phyloP scores from a whole-genome alignment of 1,140 invertebrate genomes.

The Drosophila kohkoa region DNA sequence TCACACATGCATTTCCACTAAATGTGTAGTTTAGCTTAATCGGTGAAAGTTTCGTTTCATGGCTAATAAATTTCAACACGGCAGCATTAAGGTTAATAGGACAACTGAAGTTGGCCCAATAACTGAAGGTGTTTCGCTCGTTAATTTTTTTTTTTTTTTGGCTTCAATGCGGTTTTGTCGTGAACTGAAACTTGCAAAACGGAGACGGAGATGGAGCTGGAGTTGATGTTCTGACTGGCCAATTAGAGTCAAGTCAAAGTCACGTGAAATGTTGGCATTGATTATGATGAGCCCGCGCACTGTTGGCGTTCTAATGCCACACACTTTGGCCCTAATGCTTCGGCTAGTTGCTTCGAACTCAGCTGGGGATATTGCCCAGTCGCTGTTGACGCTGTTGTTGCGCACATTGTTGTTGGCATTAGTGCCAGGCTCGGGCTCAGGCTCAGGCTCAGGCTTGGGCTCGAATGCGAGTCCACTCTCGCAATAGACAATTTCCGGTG shows the following conservation, averaged over 20 bases:
- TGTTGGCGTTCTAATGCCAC: constrained; percentile 40
- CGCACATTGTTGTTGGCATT: constrained; percentile 36
- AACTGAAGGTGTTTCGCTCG: constrained; percentile 13
- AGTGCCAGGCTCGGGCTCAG: constrained; percentile 20
- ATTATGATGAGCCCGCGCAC: constrained; percentile 47
- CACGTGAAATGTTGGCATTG: constrained; percentile 40
- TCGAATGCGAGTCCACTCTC: constrained; percentile 7
- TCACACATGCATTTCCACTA: neutral
- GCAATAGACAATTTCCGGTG: constrained; percentile 45
- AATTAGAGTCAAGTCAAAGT: constrained; percentile 39
- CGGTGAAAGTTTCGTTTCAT: constrained; percentile 26
- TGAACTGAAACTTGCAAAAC: neutral
- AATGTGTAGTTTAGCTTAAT: constrained; percentile 8
- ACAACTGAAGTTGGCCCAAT: constrained; percentile 35
- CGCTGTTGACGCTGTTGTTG: constrained; percentile 7
- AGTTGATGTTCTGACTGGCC: no score
- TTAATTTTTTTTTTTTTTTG: neutral
- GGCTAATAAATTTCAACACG: constrained; percentile 29
- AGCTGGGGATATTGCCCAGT: constrained; percentile 11
- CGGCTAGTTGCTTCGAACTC: neutral
- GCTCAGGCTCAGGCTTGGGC: constrained; percentile 6
- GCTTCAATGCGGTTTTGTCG: neutral
- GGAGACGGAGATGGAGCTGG: no score
- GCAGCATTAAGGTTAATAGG: constrained; percentile 34
- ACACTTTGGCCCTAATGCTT: constrained; percentile 45